phyloP scores from a whole-genome alignment of 2,113 vertebrate species.

The Corythoichthys haematopterus region DNA sequence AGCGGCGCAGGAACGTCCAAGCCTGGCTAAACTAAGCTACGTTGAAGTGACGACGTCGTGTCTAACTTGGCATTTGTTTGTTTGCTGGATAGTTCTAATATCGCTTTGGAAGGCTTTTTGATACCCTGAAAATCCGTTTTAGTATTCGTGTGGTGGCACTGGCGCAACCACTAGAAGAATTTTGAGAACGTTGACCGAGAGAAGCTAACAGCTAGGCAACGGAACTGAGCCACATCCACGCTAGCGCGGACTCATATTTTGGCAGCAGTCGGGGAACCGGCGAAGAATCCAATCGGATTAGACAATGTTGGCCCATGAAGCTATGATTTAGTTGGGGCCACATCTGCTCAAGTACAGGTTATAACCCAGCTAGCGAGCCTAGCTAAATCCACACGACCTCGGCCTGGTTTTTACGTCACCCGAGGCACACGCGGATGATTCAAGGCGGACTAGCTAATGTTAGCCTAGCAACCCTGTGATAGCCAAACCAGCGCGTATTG shows the following conservation, averaged over 20 bases:
- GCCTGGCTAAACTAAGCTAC: conserved; percentile 45
- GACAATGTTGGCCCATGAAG: not conserved
- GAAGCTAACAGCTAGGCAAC: not conserved
- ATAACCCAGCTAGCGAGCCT: not conserved
- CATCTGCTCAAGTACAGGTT: not conserved
- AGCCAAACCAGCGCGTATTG: not conserved
- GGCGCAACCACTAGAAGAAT: not conserved
- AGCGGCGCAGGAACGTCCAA: conserved; percentile 40
- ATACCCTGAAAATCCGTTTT: not conserved
- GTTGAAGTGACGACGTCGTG: not conserved
- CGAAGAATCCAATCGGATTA: not conserved
- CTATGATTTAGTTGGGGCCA: not conserved
- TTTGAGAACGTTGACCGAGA: conserved; percentile 9
- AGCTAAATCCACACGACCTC: not conserved
- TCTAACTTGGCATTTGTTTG: not conserved
- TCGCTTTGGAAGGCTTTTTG: not conserved
- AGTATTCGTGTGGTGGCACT: not conserved
- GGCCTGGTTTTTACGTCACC: not conserved
- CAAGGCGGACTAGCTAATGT: not conserved
- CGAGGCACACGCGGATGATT: not conserved
- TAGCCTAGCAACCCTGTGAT: not conserved
- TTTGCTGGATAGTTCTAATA: not conserved
- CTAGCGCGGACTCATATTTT: not conserved
- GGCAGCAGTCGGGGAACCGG: not conserved
- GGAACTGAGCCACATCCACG: not conserved